phyloP scores from a whole-genome alignment of 2,888 invertebrate genomes.

The Andrena dorsata region DNA sequence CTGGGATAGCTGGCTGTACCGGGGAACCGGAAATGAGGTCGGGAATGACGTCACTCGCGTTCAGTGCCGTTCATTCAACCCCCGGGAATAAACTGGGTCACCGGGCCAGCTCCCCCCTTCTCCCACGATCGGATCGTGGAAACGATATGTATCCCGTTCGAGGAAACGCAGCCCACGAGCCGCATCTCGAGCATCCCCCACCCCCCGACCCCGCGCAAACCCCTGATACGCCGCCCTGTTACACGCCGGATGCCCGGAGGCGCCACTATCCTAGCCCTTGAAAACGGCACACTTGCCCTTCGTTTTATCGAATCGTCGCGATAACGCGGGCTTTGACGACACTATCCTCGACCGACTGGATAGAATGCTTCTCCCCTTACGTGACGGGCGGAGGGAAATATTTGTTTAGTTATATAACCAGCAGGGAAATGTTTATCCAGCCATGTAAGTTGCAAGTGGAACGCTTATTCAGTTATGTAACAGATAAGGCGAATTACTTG shows the following conservation, averaged over 20 bases:
- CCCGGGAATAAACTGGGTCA: constrained; percentile 81
- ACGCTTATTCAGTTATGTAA: not conserved
- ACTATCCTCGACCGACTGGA: not conserved
- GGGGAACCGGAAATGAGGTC: constrained; percentile 82
- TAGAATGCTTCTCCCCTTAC: not conserved
- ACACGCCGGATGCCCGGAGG: not conserved
- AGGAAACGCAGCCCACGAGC: constrained; percentile 33
- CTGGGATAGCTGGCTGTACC: constrained; percentile 74
- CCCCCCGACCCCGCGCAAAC: not conserved
- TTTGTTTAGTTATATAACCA: not conserved
- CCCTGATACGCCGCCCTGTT: constrained; percentile 4
- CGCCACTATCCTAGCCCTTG: not conserved
- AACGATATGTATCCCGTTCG: constrained; percentile 46
- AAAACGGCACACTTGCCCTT: not conserved
- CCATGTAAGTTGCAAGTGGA: not conserved
- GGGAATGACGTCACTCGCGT: constrained; percentile 81
- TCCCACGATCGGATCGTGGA: constrained; percentile 44
- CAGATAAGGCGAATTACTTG: not conserved
- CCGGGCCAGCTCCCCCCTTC: constrained; percentile 63
- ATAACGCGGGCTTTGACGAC: not conserved
- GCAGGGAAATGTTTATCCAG: not conserved
- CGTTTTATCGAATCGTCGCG: too few relatives aligned
- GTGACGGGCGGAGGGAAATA: not conserved
- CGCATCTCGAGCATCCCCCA: constrained; percentile 12
- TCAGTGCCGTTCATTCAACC: constrained; percentile 83